phyloP scores from a whole-genome alignment of 2,113 vertebrate species.

The Condylura cristata region DNA sequence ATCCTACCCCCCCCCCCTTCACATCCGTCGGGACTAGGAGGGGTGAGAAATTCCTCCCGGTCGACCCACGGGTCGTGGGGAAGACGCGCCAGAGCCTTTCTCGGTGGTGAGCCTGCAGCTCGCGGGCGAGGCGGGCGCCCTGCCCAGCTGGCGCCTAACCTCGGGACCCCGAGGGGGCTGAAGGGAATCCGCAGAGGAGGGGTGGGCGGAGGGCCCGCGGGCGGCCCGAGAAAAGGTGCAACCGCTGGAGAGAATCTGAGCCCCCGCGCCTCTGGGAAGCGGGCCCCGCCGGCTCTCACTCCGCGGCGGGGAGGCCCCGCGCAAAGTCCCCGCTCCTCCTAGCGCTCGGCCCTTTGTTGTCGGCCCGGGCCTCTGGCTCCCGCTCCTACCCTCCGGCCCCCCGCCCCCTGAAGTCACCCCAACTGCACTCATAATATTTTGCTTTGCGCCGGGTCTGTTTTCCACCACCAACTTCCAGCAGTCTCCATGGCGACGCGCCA shows the following conservation, averaged over 20 bases:
- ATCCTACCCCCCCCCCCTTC: not conserved
- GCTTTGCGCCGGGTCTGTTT: constrained; percentile 82
- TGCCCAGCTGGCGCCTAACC: constrained; percentile 52
- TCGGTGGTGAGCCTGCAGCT: constrained; percentile 26
- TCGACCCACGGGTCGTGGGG: constrained; percentile 45
- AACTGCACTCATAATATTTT: constrained; percentile 87
- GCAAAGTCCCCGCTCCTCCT: constrained; percentile 56
- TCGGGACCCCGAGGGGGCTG: not conserved
- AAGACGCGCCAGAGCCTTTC: constrained; percentile 52
- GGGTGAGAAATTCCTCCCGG: constrained; percentile 35
- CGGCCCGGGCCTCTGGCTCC: constrained; percentile 87
- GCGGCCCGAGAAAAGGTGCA: constrained; percentile 49
- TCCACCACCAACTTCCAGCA: constrained; percentile 76
- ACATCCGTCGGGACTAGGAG: not conserved
- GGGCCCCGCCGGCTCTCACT: constrained; percentile 35
- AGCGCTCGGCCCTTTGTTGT: constrained; percentile 84
- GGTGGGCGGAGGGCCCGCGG: not conserved
- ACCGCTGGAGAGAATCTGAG: constrained; percentile 44
- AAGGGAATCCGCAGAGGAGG: not conserved
- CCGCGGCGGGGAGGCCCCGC: not conserved
- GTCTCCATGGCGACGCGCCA: constrained; percentile 83
- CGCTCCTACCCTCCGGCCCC: constrained; percentile 85
- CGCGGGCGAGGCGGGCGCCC: not conserved
- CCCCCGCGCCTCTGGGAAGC: constrained; percentile 49
- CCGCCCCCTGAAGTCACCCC: constrained; percentile 77